Percentiles rank a stretch among this genome's conserved stretches.
These are phyloP conservation scores for Petaurus breviceps DNA, from an alignment of 2,113 vertebrate genomes.

Conservation along the genomic window DNA sequence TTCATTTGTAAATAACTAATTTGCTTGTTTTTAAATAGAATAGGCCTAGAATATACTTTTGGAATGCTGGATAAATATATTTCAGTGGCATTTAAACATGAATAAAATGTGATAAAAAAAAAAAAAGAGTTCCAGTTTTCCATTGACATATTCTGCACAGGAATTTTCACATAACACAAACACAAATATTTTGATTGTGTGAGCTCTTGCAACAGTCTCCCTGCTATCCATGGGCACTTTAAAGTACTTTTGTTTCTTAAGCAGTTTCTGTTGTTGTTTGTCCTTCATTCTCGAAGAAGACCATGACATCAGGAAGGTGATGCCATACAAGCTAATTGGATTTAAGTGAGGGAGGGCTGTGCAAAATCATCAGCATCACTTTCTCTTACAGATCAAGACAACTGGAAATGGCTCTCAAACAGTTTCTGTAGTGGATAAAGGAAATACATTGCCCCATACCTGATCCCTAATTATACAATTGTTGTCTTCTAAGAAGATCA, in stretches of 20 bases:
- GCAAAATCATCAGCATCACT: too few species aligned
- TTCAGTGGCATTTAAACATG: background rate
- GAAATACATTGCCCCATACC: background rate
- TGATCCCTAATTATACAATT: background rate
- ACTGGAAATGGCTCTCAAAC: too few species aligned
- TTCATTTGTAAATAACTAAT: too few species aligned
- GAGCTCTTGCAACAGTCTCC: background rate
- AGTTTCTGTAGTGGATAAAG: background rate
- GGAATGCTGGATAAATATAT: background rate
- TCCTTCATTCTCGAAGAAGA: too few species aligned
- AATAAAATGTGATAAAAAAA: background rate
- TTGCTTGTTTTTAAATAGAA: too few species aligned
- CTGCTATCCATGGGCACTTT: background rate
- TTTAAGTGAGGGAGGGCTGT: too few species aligned
- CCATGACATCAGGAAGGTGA: too few species aligned
- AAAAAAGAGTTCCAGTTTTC: background rate
- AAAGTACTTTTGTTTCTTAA: background rate
- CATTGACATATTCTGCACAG: background rate
- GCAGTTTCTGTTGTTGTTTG: too few species aligned
- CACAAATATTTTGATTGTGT: background rate
- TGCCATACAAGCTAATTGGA: too few species aligned
- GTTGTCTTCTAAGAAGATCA: background rate
- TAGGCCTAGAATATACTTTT: background rate
- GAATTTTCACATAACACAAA: background rate
- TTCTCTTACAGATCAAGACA: too few species aligned